A percentile compares a stretch with the other conserved stretches of the same genome.
Evolutionary conservation across 2,888 invertebrate species (phyloP).

Genomic region (Lypha dubia): DNA sequence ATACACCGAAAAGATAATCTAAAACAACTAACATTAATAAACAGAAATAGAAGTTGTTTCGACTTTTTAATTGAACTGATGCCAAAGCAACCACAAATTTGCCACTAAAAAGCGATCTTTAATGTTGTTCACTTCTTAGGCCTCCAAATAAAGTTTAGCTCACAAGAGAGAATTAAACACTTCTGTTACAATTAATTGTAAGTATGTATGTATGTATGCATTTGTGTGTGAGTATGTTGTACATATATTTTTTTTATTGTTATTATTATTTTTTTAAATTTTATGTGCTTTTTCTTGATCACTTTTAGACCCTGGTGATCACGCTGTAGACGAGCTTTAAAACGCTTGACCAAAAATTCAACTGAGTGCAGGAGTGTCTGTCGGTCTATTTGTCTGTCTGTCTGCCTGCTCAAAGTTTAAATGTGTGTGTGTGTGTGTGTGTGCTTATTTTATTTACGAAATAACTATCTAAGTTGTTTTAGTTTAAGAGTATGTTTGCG

Average conservation of each 20-base stretch:
- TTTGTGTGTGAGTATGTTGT: too few relatives aligned
- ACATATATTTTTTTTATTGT: too few relatives aligned
- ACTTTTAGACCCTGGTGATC: background rate
- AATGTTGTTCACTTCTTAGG: constrained; percentile 3
- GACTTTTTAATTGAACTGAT: constrained; percentile 47
- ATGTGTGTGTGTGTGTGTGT: background rate
- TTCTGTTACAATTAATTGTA: background rate
- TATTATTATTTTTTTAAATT: background rate
- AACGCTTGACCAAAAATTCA: constrained; percentile 31
- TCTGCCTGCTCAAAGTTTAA: too few relatives aligned
- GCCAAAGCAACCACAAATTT: constrained; percentile 41
- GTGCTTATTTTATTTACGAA: constrained; percentile 19
- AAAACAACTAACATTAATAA: background rate
- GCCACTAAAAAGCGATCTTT: constrained; percentile 46
- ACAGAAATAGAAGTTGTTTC: constrained; percentile 17
- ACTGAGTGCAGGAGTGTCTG: background rate
- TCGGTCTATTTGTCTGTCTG: background rate
- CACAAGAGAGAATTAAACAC: background rate
- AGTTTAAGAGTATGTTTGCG: constrained; percentile 23
- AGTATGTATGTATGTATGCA: too few relatives aligned
- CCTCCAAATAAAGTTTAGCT: background rate
- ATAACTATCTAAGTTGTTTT: background rate
- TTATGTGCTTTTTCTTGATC: background rate
- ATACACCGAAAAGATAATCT: background rate
- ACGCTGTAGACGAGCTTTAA: constrained; percentile 22